These are phyloP conservation scores for Morelia viridis DNA, from an alignment of 2,797 vertebrate species.

Conservation along the genomic window DNA sequence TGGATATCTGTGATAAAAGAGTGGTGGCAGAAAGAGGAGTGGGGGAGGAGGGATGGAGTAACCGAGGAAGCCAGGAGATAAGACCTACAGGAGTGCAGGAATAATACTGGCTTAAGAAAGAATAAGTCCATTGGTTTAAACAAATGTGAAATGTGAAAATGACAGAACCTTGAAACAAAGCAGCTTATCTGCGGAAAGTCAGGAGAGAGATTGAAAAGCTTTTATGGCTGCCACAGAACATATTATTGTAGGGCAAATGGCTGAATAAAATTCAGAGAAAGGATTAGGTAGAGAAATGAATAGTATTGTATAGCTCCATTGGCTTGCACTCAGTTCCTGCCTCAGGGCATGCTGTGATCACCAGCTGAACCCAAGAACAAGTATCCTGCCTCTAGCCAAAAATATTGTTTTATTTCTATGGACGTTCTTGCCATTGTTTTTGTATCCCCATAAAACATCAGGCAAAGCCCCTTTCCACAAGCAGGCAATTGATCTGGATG, in stretches of 20 bases:
- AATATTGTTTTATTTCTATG: neutral
- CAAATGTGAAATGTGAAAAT: neutral
- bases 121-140: neutral
- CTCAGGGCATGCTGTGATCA: slow-evolving; percentile 17
- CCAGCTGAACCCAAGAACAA: slow-evolving; percentile 18
- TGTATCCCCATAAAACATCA: neutral
- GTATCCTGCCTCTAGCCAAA: neutral
- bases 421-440: neutral
- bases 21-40: neutral
- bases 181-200: slow-evolving; percentile 8
- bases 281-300: slow-evolving; percentile 19
- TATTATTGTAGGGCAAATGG: slow-evolving; percentile 36
- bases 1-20: neutral
- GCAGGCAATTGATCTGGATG: slow-evolving; percentile 1
- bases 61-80: neutral
- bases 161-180: slow-evolving; percentile 23
- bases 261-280: slow-evolving; percentile 45
- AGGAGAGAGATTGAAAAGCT: slow-evolving; percentile 32
- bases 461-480: neutral
- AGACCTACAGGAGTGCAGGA: neutral
- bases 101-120: neutral
- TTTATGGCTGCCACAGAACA: neutral
- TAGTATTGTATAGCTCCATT: slow-evolving; percentile 27
- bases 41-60: neutral
- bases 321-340: slow-evolving; percentile 7